phyloP scores from a whole-genome alignment of 2,797 vertebrate genomes.

The Microctenopoma steveboyesi region DNA sequence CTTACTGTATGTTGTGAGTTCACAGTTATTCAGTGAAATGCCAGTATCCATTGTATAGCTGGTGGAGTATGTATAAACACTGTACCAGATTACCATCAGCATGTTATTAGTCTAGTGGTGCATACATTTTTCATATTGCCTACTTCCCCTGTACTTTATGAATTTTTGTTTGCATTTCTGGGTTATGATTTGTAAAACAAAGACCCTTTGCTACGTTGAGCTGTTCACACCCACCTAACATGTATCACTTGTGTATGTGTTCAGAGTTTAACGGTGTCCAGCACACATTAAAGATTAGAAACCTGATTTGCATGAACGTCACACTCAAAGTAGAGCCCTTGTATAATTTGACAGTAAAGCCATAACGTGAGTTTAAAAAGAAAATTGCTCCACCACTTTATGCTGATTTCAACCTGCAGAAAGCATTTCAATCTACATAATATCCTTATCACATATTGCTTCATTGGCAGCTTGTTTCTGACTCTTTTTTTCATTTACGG shows the following conservation, averaged over 20 bases:
- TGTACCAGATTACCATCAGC: too few relatives aligned
- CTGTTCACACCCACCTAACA: background rate
- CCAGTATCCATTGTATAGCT: too few relatives aligned
- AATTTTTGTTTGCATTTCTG: too few relatives aligned
- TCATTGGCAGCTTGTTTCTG: conserved; percentile 53
- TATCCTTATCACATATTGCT: conserved; percentile 67
- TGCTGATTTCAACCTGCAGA: conserved; percentile 66
- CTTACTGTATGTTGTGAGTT: too few relatives aligned
- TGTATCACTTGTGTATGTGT: background rate
- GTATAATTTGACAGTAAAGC: conserved; percentile 59
- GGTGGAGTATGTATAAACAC: too few relatives aligned
- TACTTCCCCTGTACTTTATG: too few relatives aligned
- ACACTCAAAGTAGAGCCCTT: conserved; percentile 23
- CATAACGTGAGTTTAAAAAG: conserved; percentile 48
- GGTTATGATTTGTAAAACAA: too few relatives aligned
- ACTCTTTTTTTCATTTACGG: conserved; percentile 32
- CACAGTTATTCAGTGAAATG: too few relatives aligned
- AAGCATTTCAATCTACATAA: conserved; percentile 70
- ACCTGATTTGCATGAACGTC: conserved; percentile 45
- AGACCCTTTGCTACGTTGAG: background rate
- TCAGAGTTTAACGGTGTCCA: conserved; percentile 16
- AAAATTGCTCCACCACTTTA: conserved; percentile 64
- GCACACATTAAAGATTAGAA: conserved; percentile 20
- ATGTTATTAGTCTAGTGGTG: too few relatives aligned
- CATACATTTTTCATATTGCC: too few relatives aligned